These are phyloP conservation scores for Festucalex cinctus DNA, from an alignment of 2,113 vertebrate species.

Conservation along the genomic window DNA sequence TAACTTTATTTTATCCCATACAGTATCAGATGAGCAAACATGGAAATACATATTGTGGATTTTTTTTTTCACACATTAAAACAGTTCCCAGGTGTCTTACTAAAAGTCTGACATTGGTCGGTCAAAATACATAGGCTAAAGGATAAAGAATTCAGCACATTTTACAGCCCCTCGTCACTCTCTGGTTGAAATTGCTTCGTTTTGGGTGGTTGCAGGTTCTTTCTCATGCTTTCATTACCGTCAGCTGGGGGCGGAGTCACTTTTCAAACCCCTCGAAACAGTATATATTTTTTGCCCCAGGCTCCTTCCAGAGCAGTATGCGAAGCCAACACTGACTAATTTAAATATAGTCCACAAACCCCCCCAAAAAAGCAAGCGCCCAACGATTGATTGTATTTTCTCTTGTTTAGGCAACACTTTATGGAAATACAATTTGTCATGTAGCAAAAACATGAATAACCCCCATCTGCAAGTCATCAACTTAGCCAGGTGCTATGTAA, in stretches of 20 bases:
- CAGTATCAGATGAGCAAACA: constrained; percentile 10
- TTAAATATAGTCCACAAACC: no score
- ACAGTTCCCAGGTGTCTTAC: not conserved
- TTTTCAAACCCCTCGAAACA: not conserved
- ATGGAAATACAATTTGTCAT: not conserved
- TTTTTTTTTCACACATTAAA: not conserved
- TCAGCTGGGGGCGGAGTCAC: not conserved
- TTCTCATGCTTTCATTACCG: not conserved
- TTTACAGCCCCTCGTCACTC: no score
- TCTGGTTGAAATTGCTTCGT: not conserved
- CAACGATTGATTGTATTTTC: not conserved
- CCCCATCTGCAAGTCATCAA: not conserved
- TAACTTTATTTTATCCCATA: constrained; percentile 8
- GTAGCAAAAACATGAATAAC: not conserved
- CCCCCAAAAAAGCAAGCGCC: no score
- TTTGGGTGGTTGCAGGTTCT: not conserved
- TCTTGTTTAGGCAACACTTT: not conserved
- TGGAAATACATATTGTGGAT: not conserved
- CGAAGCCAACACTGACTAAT: no score
- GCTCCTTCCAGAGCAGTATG: no score
- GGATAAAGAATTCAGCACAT: not conserved
- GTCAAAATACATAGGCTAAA: not conserved
- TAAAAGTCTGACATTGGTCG: not conserved
- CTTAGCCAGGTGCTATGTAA: not conserved
- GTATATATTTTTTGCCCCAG: not conserved